These are phyloP conservation scores for Microctonus brassicae DNA, from an alignment of 2,888 invertebrate species.

Conservation along the genomic window DNA sequence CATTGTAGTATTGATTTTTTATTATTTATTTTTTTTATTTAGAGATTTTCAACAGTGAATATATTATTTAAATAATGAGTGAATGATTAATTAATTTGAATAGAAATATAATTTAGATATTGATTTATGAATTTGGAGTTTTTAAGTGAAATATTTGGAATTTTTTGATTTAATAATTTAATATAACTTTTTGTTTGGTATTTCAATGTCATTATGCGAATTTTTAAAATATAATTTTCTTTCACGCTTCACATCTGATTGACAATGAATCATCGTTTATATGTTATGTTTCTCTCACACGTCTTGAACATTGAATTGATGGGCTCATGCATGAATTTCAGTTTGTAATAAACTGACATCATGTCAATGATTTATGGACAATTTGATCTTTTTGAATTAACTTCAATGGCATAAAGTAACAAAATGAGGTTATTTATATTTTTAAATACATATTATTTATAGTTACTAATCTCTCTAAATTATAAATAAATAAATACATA, in stretches of 20 bases:
- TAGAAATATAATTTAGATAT: too few relatives aligned
- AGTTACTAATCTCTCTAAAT: too few relatives aligned
- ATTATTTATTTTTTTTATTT: too few relatives aligned
- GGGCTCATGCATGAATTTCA: constrained; percentile 19
- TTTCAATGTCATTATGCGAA: background rate
- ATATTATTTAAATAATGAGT: too few relatives aligned
- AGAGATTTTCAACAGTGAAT: too few relatives aligned
- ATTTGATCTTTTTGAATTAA: constrained; percentile 11
- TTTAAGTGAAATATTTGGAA: too few relatives aligned
- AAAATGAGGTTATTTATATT: background rate
- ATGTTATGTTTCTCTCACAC: constrained; percentile 12
- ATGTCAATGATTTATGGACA: constrained; percentile 3
- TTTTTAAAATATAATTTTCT: constrained; percentile 21
- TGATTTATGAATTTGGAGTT: too few relatives aligned
- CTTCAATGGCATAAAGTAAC: background rate
- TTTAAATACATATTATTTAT: background rate
- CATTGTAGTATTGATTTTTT: too few relatives aligned
- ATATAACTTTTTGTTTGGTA: too few relatives aligned
- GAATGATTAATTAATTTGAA: too few relatives aligned
- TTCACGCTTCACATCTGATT: constrained; percentile 8
- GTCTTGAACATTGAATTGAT: constrained; percentile 18
- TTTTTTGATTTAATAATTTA: too few relatives aligned
- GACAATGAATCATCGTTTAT: constrained; percentile 19
- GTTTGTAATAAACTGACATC: constrained; percentile 17
- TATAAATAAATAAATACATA: too few relatives aligned